Conservation (phyloP, 2,113 vertebrate species). For the Sapajus apella region DNA sequence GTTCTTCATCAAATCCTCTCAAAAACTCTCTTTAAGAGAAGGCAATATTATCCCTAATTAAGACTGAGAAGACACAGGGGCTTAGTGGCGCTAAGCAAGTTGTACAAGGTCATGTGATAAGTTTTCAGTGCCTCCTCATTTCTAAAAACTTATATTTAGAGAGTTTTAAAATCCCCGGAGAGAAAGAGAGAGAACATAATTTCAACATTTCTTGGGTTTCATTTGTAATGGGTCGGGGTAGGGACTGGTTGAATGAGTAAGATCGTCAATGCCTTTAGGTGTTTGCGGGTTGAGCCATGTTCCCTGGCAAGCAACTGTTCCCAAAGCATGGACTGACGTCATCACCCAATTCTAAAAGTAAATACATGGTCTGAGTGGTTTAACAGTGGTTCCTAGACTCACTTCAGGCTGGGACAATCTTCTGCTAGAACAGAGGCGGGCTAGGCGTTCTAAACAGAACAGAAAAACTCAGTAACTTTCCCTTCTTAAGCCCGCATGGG, state of each 20-base stretch:
- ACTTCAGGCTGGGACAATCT: background rate
- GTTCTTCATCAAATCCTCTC: background rate
- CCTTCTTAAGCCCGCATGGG: background rate
- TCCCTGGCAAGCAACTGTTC: background rate
- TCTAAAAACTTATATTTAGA: background rate
- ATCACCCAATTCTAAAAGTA: background rate
- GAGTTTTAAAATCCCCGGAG: background rate
- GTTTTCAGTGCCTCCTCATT: background rate
- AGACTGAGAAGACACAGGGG: background rate
- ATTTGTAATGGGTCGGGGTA: no score
- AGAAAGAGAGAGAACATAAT: background rate
- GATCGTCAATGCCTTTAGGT: fast-evolving
- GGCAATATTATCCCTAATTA: background rate
- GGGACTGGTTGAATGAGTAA: fast-evolving
- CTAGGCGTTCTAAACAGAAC: background rate
- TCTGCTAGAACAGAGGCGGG: background rate
- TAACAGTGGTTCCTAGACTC: background rate
- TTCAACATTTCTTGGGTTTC: background rate
- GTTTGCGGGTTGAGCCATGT: background rate
- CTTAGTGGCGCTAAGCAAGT: background rate
- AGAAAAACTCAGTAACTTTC: background rate
- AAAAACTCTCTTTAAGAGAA: background rate
- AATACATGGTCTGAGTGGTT: background rate
- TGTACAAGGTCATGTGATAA: background rate
- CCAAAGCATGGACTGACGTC: background rate